These are phyloP conservation scores for Corvus hawaiiensis DNA, from an alignment of 2,113 vertebrate genomes.

Conservation along the genomic window DNA sequence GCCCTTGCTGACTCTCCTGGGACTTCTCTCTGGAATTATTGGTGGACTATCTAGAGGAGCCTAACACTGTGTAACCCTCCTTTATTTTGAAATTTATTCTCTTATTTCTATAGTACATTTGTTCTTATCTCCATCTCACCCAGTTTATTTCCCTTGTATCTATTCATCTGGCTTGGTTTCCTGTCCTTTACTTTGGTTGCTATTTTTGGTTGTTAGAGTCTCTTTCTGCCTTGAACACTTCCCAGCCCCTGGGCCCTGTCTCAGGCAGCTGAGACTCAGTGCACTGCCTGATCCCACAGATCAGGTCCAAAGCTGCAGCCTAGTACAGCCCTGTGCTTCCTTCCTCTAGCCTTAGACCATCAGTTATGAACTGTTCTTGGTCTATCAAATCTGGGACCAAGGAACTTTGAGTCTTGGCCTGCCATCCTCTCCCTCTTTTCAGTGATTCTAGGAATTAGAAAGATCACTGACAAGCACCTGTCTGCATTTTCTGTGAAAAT, in stretches of 20 bases:
- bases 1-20: background rate
- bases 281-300: background rate
- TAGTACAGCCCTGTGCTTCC: background rate
- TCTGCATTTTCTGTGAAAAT: background rate
- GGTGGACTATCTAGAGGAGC: background rate
- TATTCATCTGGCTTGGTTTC: background rate
- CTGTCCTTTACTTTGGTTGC: background rate
- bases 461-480: background rate
- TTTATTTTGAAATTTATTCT: background rate
- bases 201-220: background rate
- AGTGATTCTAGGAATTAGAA: background rate
- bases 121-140: background rate
- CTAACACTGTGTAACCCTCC: background rate
- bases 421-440: background rate
- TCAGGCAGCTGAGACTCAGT: background rate
- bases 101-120: background rate
- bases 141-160: background rate
- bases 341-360: background rate
- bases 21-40: background rate
- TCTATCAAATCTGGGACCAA: background rate
- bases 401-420: background rate
- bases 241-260: background rate
- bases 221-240: background rate
- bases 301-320: background rate
- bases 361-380: background rate